Evolutionary conservation across 2,888 invertebrate genomes (phyloP), one percentile per base, ranked within the genome.

Genomic region (Sphinx pinastri): DNA sequence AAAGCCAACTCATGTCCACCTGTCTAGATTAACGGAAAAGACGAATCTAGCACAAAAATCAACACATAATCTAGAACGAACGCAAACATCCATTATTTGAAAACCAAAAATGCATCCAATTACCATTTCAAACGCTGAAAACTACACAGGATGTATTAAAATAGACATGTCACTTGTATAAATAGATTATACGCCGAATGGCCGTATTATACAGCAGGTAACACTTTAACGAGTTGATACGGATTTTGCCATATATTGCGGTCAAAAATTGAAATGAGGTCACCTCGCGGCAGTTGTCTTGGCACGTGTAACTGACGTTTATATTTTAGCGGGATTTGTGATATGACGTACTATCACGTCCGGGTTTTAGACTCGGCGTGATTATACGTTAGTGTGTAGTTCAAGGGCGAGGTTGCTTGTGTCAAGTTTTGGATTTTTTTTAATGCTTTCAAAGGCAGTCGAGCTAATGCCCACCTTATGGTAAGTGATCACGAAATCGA

Each of bases 211-310:
- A 49, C 63, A 63, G 49, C 63, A 63, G 63, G 63, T 63, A 63
- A 19, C 16, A 19, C 13, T 49, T 63, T 49, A 63, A 63, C 13
- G 19, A 63, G 47, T n/a, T 16, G 47, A 63, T 47, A 19, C 49
- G 49, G 47, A 49, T 63, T 19, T n/a, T 45, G 47, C 12, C 12
- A 45, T 57, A 68, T 31, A 68, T 31, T 38, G 68, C 51, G 59
- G 68, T 59, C 67, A 52, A 68, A 68, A 52, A 60, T 68, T 60
- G 68, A 60, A 68, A 68, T 68, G 51, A 68, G 59, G 59, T 68
- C 68, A 38, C 58, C 59, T 59, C 31, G 45, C 25, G 38, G 59
- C 68, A 60, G 52, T 68, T 68, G 68, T 59, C n/a, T 16, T 31
- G 68, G 25, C 68, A 68, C 68, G 68, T 68, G 68, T 68, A 68